Percentiles rank a stretch among this genome's conserved stretches.
These are phyloP conservation scores for Sialis fuliginosa DNA, from an alignment of 2,888 invertebrate species.

Conservation along the genomic window DNA sequence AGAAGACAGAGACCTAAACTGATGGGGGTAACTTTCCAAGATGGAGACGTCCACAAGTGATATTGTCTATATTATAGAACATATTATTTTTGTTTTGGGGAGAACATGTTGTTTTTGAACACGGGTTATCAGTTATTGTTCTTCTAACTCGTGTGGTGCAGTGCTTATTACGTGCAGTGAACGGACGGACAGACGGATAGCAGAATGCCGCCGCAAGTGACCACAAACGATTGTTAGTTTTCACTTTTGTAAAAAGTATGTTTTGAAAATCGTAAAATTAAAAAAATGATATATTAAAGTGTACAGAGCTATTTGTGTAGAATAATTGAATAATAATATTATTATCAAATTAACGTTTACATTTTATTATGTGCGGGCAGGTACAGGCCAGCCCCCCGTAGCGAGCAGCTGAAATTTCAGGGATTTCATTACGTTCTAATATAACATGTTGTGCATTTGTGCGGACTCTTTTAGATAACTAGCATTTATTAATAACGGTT, in stretches of 20 bases:
- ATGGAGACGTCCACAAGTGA: slow-evolving; percentile 9
- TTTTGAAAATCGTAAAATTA: slow-evolving; percentile 25
- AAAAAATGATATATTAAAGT: slow-evolving; percentile 32
- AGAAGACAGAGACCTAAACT: slow-evolving; percentile 91
- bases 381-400: neutral
- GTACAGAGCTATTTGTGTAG: slow-evolving; percentile 44
- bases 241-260: slow-evolving; percentile 37
- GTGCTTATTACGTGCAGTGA: slow-evolving; percentile 2
- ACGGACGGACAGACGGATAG: neutral
- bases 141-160: slow-evolving; percentile 2
- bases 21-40: neutral
- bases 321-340: slow-evolving; percentile 26
- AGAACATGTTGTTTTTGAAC: slow-evolving; percentile 6
- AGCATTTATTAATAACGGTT: too few relatives aligned
- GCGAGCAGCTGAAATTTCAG: neutral
- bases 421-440: neutral
- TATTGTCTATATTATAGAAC: slow-evolving; percentile 10
- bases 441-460: too few relatives aligned
- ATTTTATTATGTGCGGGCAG: neutral
- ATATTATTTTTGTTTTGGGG: slow-evolving; percentile 6
- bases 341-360: slow-evolving; percentile 2
- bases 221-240: slow-evolving; percentile 21
- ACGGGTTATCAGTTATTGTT: slow-evolving; percentile 9
- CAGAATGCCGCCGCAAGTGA: neutral
- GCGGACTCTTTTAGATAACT: too few relatives aligned